phyloP scores from a whole-genome alignment of 2,888 invertebrate genomes.

The Belgica antarctica region DNA sequence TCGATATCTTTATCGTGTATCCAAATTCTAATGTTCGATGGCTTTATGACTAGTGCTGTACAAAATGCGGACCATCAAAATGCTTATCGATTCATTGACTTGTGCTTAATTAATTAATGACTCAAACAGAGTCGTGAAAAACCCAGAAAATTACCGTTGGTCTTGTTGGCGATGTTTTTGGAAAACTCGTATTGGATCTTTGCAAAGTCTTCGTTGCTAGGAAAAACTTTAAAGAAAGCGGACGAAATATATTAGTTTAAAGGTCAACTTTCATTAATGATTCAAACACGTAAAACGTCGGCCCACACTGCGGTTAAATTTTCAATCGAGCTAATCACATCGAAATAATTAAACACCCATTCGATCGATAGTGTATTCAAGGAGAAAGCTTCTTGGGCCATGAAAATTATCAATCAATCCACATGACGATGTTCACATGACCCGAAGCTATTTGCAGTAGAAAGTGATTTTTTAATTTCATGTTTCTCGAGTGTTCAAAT shows the following conservation, averaged over 20 bases:
- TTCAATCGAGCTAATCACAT: too few relatives aligned
- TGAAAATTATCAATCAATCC: not conserved
- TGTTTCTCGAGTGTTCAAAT: not conserved
- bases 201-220: constrained; percentile 32
- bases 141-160: constrained; percentile 29
- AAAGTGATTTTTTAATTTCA: not conserved
- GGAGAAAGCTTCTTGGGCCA: not conserved
- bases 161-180: constrained; percentile 30
- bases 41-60: constrained; percentile 74
- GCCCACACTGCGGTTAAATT: too few relatives aligned
- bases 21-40: constrained; percentile 92
- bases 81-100: constrained; percentile 5
- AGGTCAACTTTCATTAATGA: too few relatives aligned
- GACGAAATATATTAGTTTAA: too few relatives aligned
- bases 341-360: too few relatives aligned
- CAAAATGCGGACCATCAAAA: too few relatives aligned
- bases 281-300: too few relatives aligned
- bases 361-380: too few relatives aligned
- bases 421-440: constrained; percentile 13
- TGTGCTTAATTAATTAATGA: constrained; percentile 1
- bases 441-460: not conserved
- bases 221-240: constrained; percentile 34
- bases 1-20: constrained; percentile 88
- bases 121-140: not conserved
- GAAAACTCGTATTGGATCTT: constrained; percentile 38